Base-by-base conservation (phyloP, 2,888 invertebrate species). In the Aradus depressus region DNA sequence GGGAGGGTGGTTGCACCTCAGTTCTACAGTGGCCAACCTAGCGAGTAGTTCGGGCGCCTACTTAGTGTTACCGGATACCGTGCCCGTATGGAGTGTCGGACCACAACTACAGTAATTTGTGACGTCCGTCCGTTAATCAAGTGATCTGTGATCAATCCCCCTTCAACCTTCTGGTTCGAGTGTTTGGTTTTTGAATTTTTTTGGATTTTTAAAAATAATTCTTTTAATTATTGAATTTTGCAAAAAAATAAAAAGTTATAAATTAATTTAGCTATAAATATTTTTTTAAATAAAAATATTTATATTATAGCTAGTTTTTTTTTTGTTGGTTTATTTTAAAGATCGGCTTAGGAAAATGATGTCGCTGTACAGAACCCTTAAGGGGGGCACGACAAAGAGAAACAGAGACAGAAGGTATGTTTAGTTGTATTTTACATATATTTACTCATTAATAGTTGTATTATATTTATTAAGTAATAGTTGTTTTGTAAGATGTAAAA, bases 301-400 rank as follows among this genome's bases (percentile, higher is more conserved):
- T n/a, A n/a, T n/a, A n/a, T n/a, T n/a, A n/a, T n/a, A n/a, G n/a
- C 34, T n/a, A 21, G 23, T 48, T 28, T 45, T 44, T 31, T 16
- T 39, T 38, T 31, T 35, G 19, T 51, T 34, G 19, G 23, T 14
- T 23, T 35, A 14, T 19, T 37, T 22, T 6, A 23, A 38, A 37
- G 42, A 42, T 22, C 37, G 21, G n/a, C 43, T 34, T 39, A 48
- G 60, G 67, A 74, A 71, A 62, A 75, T 75, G 75, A 73, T 74
- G 74, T 74, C 75, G 60, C 53, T 75, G 44, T 75, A 75, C 62
- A 66, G 74, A 65, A 75, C 74, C 65, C 73, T 75, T 50, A 74
- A 74, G 60, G 74, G 74, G 22, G 70, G 73, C 44, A 73, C 73
- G 1, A 64, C 71, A 21, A 73, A 72, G 62, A 68, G 74, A 60